Conservation (phyloP, 2,113 vertebrate species). For the Chionodraco myersi region DNA sequence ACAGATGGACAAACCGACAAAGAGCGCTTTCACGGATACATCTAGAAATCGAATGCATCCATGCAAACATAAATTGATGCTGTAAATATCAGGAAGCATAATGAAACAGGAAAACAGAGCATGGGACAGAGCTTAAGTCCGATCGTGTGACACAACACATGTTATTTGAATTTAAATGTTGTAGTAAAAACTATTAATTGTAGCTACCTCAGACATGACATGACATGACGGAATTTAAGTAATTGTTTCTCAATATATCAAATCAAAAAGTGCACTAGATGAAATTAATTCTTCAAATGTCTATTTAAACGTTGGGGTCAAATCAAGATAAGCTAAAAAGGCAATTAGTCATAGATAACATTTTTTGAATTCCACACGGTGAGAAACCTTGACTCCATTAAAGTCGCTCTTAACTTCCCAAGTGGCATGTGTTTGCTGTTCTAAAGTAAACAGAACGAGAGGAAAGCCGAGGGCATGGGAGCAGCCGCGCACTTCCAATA, state of each 20-base stretch:
- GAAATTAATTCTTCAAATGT: slow-evolving; percentile 11
- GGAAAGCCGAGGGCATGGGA: slow-evolving; percentile 46
- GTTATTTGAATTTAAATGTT: not conserved
- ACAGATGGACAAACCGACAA: slow-evolving; percentile 47
- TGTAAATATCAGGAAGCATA: slow-evolving; percentile 12
- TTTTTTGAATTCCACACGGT: slow-evolving; percentile 63
- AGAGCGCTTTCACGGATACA: slow-evolving; percentile 46
- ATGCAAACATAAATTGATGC: slow-evolving; percentile 55
- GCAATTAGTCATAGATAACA: slow-evolving; percentile 57
- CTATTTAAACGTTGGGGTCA: slow-evolving; percentile 10
- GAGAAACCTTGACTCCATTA: slow-evolving; percentile 64
- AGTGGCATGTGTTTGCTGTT: slow-evolving; percentile 74
- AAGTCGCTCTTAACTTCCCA: slow-evolving; percentile 58
- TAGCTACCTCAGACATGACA: not conserved
- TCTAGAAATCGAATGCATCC: slow-evolving; percentile 50
- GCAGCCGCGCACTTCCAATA: slow-evolving; percentile 25
- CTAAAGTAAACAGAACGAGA: slow-evolving; percentile 59
- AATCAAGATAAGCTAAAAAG: slow-evolving; percentile 46
- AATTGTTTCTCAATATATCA: not conserved
- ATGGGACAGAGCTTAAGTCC: slow-evolving; percentile 7
- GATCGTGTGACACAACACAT: not conserved
- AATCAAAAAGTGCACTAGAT: not conserved
- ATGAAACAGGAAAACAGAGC: slow-evolving; percentile 26
- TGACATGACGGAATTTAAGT: not conserved
- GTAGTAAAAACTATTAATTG: not conserved